Evolutionary conservation across 1,140 invertebrate species (phyloP), one percentile per base, ranked within the genome.

Genomic region (Drosophila sulfurigaster): DNA sequence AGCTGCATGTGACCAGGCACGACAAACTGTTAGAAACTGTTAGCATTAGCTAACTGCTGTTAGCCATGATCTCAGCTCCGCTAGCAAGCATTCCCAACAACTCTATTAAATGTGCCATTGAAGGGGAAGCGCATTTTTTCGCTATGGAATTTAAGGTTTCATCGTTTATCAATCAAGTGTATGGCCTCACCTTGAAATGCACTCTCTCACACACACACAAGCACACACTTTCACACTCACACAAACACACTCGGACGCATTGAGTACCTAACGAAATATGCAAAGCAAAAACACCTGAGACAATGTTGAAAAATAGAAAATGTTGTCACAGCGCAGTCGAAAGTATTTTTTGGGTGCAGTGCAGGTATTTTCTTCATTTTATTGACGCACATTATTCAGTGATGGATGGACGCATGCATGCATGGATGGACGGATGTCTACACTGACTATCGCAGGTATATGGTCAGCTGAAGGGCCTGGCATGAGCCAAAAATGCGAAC

Each of bases 251-350:
- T 25, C 3, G 46, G 3, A 20, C 15, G 15, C 41, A 48, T 15
- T 52, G 38, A 13, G 13, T 65, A 65, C 20, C 57, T 62, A 52
- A 68, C 56, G 57, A 59, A 58, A 57, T 65, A 51, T 63, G 51
- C 48, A 68, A 60, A 75, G 66, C 35, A 49, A 65, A 62, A 68
- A 64, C 71, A 71, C 49, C 67, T 59, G 8, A 67, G 56, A 73
- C 58, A 59, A 32, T 56, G 67, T 58, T 56, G 63, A 43, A 75
- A 79, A 80, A 80, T 80, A 78, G 78, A 80, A 80, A 80, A 78
- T 74, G 71, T 65, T 66, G 70, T 70, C 72, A 68, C 48, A 57
- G 74, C 35, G 11, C 41, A 43, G 56, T 72, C 52, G 45, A 76
- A 79, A 73, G 68, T 64, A 70, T 66, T 75, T 25, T 65, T 75